A percentile compares a stretch with the other conserved stretches of the same genome.
Conservation (phyloP, 1,140 invertebrate species). For the Papilio polyxenes region DNA sequence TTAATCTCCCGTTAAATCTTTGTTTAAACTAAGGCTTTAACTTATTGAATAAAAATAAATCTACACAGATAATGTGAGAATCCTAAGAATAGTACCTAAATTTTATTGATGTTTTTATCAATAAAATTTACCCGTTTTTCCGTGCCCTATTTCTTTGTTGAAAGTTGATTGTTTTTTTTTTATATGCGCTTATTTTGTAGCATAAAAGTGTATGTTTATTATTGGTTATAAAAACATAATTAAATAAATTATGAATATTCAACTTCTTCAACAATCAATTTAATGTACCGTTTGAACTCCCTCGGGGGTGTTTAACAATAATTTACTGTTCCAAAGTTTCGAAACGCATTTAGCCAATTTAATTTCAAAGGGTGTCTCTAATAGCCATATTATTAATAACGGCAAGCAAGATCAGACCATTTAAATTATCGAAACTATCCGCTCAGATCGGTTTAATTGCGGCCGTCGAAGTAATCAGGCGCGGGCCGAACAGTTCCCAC, state of each 20-base stretch:
- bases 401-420: conserved; percentile 57
- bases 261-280: not conserved
- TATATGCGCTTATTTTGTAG: no score
- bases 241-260: not conserved
- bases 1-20: conserved; percentile 64
- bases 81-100: no score
- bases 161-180: no score
- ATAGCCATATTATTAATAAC: conserved; percentile 61
- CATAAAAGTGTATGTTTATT: no score
- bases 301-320: conserved; percentile 15
- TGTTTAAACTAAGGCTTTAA: conserved; percentile 59
- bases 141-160: no score
- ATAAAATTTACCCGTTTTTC: no score
- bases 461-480: conserved; percentile 53
- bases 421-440: conserved; percentile 75
- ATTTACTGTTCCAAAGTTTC: conserved; percentile 43
- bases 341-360: conserved; percentile 56
- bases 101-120: no score
- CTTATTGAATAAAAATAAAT: conserved; percentile 62
- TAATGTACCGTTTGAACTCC: conserved; percentile 2
- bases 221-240: no score
- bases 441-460: conserved; percentile 61
- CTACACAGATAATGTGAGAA: no score
- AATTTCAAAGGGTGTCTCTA: conserved; percentile 61
- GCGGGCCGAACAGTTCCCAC: conserved; percentile 53